phyloP scores from a whole-genome alignment of 2,797 vertebrate genomes.

The Echeneis naucrates region DNA sequence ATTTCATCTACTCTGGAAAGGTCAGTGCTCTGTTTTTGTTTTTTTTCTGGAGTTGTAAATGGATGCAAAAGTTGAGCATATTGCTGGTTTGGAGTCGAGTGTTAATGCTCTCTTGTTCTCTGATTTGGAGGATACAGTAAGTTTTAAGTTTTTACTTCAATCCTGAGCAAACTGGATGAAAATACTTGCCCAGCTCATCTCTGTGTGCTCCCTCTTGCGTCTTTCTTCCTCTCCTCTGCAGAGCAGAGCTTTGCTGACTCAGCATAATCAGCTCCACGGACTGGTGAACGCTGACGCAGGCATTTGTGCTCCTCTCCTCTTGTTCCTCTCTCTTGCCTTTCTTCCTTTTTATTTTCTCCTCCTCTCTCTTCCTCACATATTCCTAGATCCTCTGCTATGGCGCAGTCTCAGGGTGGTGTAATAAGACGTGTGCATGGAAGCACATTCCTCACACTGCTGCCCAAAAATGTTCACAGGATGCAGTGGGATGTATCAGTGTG shows the following conservation, averaged over 20 bases:
- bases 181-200: slow-evolving; percentile 23
- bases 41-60: slow-evolving; percentile 14
- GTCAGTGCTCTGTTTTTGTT: slow-evolving; percentile 14
- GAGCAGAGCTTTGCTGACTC: slow-evolving; percentile 70
- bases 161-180: neutral
- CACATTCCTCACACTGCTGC: neutral
- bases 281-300: slow-evolving; percentile 69
- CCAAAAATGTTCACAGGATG: neutral
- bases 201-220: slow-evolving; percentile 29
- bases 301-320: slow-evolving; percentile 49
- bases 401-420: neutral
- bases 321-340: slow-evolving; percentile 3
- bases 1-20: slow-evolving; percentile 24
- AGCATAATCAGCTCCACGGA: slow-evolving; percentile 57
- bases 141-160: neutral
- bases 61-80: neutral
- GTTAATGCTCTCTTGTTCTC: no score
- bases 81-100: slow-evolving; percentile 12
- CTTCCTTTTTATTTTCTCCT: neutral
- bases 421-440: neutral
- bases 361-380: neutral
- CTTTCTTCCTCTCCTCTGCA: slow-evolving; percentile 48
- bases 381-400: neutral
- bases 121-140: neutral
- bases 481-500: neutral